These are phyloP conservation scores for Lepidostoma basale DNA, from an alignment of 1,140 invertebrate species.

Conservation along the genomic window DNA sequence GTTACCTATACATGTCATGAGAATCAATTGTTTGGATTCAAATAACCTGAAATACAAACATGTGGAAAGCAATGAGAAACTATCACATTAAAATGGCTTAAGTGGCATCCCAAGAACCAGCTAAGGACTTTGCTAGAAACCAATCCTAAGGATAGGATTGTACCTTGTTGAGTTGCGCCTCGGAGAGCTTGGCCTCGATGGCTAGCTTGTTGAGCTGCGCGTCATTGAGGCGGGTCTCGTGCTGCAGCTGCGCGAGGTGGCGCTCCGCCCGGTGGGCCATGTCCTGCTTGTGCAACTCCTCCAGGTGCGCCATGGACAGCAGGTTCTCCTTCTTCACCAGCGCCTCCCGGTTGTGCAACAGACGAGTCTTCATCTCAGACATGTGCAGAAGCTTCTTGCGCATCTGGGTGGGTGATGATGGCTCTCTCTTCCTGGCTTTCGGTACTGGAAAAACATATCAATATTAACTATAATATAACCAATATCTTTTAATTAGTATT, in stretches of 20 bases:
- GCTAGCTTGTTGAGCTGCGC: conserved; percentile 17
- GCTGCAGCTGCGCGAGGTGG: background rate
- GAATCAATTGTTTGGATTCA: too few relatives aligned
- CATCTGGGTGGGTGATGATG: background rate
- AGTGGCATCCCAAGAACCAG: too few relatives aligned
- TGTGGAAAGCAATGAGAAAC: too few relatives aligned
- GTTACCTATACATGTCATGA: too few relatives aligned
- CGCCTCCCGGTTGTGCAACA: conserved; percentile 3
- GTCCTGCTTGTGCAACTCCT: conserved; percentile 16
- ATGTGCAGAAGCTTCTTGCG: background rate
- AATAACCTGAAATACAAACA: too few relatives aligned
- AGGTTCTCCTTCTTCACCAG: conserved; percentile 1
- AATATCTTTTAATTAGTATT: too few relatives aligned
- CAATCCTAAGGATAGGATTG: too few relatives aligned
- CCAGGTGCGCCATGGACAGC: background rate
- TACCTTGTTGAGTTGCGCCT: conserved; percentile 6
- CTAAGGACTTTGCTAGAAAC: too few relatives aligned
- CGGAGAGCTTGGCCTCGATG: background rate
- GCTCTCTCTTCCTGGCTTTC: background rate
- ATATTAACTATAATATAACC: too few relatives aligned
- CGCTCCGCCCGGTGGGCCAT: conserved; percentile 12
- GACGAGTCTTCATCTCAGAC: conserved; percentile 1
- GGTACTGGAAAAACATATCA: background rate
- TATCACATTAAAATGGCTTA: too few relatives aligned
- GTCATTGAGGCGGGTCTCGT: conserved; percentile 5